Percentiles rank a stretch among this genome's conserved stretches.
Evolutionary conservation across 64 coral and sea anemone genomes (phyloP).

Genomic region (Orbicella faveolata): DNA sequence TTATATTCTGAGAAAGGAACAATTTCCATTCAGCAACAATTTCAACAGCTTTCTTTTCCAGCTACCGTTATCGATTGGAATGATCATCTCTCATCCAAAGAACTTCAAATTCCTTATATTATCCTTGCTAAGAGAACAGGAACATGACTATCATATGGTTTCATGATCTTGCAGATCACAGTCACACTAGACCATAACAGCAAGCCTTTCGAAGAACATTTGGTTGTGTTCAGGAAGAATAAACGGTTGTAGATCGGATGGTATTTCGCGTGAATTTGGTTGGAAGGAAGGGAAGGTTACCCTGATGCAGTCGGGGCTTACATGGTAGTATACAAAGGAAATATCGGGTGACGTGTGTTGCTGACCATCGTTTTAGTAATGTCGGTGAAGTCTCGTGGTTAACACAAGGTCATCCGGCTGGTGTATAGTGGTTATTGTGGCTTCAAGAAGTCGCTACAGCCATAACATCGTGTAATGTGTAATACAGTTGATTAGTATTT

Average conservation of each 20-base stretch:
- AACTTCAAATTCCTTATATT: too few species aligned
- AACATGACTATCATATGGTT: background rate
- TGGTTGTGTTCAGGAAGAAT: conserved; percentile 27
- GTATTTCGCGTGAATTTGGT: conserved; percentile 17
- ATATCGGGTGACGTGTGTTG: conserved; percentile 30
- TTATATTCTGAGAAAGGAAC: too few species aligned
- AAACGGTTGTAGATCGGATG: conserved; percentile 38
- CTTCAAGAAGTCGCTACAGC: too few species aligned
- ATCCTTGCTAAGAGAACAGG: too few species aligned
- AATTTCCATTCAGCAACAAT: too few species aligned
- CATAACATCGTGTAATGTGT: too few species aligned
- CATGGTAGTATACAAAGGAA: conserved; percentile 42
- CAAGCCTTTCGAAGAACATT: conserved; percentile 9
- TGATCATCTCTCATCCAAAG: too few species aligned
- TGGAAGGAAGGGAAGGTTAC: conserved; percentile 9
- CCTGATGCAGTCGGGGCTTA: conserved; percentile 32
- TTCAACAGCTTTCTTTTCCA: too few species aligned
- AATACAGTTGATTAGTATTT: too few species aligned
- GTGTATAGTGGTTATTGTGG: too few species aligned
- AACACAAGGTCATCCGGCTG: conserved; percentile 43
- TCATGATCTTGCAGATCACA: conserved; percentile 25
- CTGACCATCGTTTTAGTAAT: conserved; percentile 40
- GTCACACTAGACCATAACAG: background rate
- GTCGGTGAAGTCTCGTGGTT: conserved; percentile 39
- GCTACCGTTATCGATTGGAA: too few species aligned